These are phyloP conservation scores for Drosophila peninsularis DNA, from an alignment of 2,888 invertebrate species.

Conservation along the genomic window DNA sequence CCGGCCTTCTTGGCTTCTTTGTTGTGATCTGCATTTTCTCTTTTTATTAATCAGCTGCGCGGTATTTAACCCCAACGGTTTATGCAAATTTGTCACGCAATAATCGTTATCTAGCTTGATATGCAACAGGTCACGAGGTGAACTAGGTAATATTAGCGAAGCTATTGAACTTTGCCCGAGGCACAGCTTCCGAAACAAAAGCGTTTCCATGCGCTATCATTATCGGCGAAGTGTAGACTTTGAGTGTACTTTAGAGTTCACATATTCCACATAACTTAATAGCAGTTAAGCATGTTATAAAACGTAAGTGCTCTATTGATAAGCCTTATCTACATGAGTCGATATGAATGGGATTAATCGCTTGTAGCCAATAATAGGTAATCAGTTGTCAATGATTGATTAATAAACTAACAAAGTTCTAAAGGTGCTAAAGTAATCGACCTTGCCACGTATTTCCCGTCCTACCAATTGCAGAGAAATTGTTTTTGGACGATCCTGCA, in stretches of 20 bases:
- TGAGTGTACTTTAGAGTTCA: slow-evolving; percentile 4
- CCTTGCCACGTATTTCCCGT: background rate
- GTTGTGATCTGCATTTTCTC: slow-evolving; percentile 54
- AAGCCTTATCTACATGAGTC: slow-evolving; percentile 54
- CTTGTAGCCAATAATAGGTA: slow-evolving; percentile 27
- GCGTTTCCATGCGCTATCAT: background rate
- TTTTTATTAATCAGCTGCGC: slow-evolving; percentile 21
- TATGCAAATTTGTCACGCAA: slow-evolving; percentile 23
- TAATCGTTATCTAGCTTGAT: background rate
- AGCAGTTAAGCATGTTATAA: slow-evolving; percentile 43
- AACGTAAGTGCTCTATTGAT: slow-evolving; percentile 34
- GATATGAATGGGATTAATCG: slow-evolving; percentile 39
- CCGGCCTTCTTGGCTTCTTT: slow-evolving; percentile 33
- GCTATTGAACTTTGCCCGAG: slow-evolving; percentile 40
- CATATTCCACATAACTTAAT: slow-evolving; percentile 2
- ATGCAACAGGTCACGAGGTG: background rate
- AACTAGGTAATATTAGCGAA: background rate
- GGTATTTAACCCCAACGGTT: slow-evolving; percentile 3
- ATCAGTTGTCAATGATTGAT: slow-evolving; percentile 3
- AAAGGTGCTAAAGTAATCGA: background rate
- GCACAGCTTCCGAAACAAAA: slow-evolving; percentile 2
- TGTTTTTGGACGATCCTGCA: slow-evolving; percentile 87
- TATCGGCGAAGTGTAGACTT: slow-evolving; percentile 40
- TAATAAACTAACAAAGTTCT: background rate
- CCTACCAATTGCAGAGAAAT: slow-evolving; percentile 74